These are phyloP conservation scores for Agapostemon virescens DNA, from an alignment of 2,888 invertebrate species.

Conservation along the genomic window DNA sequence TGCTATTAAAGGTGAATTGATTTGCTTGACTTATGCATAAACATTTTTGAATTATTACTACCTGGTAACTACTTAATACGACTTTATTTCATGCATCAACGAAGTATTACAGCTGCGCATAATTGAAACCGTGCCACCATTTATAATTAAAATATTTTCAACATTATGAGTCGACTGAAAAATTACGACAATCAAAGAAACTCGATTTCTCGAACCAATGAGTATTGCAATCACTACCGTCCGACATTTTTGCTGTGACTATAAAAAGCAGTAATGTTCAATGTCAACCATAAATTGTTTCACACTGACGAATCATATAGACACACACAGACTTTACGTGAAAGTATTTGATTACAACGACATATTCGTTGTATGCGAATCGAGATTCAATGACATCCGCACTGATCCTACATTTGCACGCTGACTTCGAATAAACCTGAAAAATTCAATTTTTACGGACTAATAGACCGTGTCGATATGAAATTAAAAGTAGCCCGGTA, in stretches of 20 bases:
- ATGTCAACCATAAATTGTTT: neutral
- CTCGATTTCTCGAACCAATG: constrained; percentile 2
- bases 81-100: neutral
- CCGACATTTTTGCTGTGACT: neutral
- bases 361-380: neutral
- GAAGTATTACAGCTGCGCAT: neutral
- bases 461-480: constrained; percentile 44
- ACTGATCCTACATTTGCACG: constrained; percentile 29
- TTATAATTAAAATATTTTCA: neutral
- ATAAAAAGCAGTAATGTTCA: constrained; percentile 8
- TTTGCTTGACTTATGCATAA: too few relatives aligned
- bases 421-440: neutral
- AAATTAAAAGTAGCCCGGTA: constrained; percentile 33
- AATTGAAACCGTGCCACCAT: neutral
- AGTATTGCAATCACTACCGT: neutral
- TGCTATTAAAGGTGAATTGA: too few relatives aligned
- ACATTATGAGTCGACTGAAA: neutral
- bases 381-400: constrained; percentile 33
- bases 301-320: too few relatives aligned
- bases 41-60: too few relatives aligned
- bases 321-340: neutral
- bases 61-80: too few relatives aligned
- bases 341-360: neutral
- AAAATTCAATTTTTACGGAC: constrained; percentile 32
- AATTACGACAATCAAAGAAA: neutral